Base-by-base conservation (phyloP, 2,888 invertebrate species). In the Pandemis cinnamomeana region DNA sequence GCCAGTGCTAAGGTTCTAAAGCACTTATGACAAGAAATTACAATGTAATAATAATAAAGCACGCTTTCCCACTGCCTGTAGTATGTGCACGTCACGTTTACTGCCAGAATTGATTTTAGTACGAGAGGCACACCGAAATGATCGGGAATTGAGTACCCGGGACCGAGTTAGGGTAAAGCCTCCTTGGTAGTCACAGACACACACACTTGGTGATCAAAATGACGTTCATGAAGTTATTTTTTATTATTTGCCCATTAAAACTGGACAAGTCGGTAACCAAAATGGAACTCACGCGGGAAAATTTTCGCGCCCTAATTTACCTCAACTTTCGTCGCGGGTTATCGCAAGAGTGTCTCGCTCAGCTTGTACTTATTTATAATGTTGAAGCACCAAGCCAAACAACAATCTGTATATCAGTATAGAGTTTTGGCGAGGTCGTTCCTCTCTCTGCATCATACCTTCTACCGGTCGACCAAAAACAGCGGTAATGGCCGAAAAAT, bases 391-490 rank as follows among this genome's bases (percentile, higher is more conserved):
- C 66, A 1, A 66, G 66, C 11, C 48, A 36, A 66, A 66, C 7
- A 36, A 66, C 48, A 20, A 63, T 66, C 0, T 20, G 20, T 36
- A 36, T 36, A 36, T 36, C 27, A 4, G 64, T 64, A 64, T 64
- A 2, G 27, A 48, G 48, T 64, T 46, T 44, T 48, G 64, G 48
- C 27, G 66, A 13, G 41, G 41, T 41, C 61, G 41, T 61, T 41
- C 7, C 7, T 61, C 11, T 36, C 0, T 61, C 61, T n/a, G 13
- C 8, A 61, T n/a, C 66, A 51, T 66, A 46, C 51, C 66, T 51
- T 27, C 36, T 66, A 27, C 51, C 13, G 66, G 66, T 66, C 27
- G 66, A 66, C 13, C 64, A 51, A 66, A 20, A 66, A 36, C 51
- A 51, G 66, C 51, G 36, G 66, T 51, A 11, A 27, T 46, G 11